These are phyloP conservation scores for Crotophaga sulcirostris DNA, from an alignment of 2,113 vertebrate genomes.

Conservation along the genomic window DNA sequence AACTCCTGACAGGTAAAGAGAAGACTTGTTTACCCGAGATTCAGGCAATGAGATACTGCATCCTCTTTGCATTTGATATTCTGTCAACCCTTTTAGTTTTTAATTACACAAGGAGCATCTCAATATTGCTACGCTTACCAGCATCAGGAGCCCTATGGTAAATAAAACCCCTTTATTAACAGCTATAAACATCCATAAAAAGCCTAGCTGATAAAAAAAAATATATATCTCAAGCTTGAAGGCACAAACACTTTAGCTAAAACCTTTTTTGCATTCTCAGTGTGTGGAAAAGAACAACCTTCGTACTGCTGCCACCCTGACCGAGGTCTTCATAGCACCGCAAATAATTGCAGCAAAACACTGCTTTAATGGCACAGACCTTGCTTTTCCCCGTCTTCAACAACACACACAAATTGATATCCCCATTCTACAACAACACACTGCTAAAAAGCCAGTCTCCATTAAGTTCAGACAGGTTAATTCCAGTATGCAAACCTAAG, in stretches of 20 bases:
- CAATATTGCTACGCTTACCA: background rate
- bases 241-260: background rate
- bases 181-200: background rate
- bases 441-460: background rate
- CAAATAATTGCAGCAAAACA: background rate
- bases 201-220: background rate
- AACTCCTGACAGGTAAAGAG: slow-evolving; percentile 81
- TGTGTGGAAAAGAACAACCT: background rate
- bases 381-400: background rate
- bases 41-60: background rate
- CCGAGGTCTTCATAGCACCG: background rate
- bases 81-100: background rate
- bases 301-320: background rate
- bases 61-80: background rate
- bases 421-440: background rate
- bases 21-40: rapidly evolving
- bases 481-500: background rate
- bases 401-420: background rate
- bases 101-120: background rate
- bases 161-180: background rate
- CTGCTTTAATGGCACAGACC: background rate
- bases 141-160: background rate
- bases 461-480: background rate
- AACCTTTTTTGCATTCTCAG: background rate
- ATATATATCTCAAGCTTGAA: background rate